Evolutionary conservation across 2,797 vertebrate genomes (phyloP).

Genomic region (Falco peregrinus): DNA sequence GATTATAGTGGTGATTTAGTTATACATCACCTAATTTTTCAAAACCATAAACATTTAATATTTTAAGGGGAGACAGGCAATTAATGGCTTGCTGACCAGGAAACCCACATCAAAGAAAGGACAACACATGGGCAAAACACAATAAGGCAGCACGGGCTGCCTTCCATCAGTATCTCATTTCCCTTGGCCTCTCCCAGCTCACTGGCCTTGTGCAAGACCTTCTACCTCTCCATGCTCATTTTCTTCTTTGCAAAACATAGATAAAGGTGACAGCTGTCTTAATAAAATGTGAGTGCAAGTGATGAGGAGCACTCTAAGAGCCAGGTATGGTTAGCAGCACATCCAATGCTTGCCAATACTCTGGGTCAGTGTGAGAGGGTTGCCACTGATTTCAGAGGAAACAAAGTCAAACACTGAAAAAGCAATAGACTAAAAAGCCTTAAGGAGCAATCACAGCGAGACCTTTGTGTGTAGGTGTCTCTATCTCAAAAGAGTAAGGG

Average conservation of each 20-base stretch:
- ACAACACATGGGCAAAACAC: fast-evolving
- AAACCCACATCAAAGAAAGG: not conserved
- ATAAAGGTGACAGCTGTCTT: not conserved
- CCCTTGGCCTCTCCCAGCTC: not conserved
- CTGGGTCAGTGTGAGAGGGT: not conserved
- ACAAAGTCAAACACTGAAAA: not conserved
- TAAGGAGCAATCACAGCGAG: not conserved
- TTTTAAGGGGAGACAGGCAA: not conserved
- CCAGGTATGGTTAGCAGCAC: not conserved
- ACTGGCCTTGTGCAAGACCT: not conserved
- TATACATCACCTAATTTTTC: not conserved
- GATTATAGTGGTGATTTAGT: not conserved
- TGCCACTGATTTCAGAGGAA: not conserved
- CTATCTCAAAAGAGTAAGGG: not conserved
- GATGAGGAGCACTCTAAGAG: not conserved
- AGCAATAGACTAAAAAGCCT: not conserved
- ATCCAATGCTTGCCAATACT: not conserved
- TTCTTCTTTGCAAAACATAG: not conserved
- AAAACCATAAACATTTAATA: not conserved
- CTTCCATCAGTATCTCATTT: not conserved
- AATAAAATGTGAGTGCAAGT: not conserved
- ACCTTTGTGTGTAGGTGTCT: not conserved
- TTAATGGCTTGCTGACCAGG: not conserved
- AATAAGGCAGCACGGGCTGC: not conserved
- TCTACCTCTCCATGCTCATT: not conserved